phyloP scores from a whole-genome alignment of 2,888 invertebrate genomes.

The Caenorhabditis sp. region DNA sequence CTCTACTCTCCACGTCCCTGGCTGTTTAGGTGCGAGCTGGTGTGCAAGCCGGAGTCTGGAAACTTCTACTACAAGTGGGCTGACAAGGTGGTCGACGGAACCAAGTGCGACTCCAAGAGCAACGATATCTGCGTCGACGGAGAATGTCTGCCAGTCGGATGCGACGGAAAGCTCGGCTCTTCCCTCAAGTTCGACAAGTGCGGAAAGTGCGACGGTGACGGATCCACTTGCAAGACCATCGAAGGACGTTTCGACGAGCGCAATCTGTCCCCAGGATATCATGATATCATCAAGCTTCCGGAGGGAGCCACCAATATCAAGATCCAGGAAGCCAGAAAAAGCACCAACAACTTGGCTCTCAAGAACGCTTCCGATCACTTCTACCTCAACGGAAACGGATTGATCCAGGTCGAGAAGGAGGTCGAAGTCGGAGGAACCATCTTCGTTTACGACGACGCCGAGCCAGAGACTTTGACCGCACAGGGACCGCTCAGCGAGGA shows the following conservation, averaged over 20 bases:
- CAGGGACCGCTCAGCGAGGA: conserved; percentile 91
- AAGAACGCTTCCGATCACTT: conserved; percentile 88
- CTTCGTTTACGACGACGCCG: conserved; percentile 89
- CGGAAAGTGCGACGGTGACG: conserved; percentile 91
- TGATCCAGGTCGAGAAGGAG: conserved; percentile 86
- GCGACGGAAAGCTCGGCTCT: conserved; percentile 94
- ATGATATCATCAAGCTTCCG: conserved; percentile 91
- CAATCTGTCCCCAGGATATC: conserved; percentile 85
- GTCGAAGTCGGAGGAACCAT: conserved; percentile 86
- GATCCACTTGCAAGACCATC: conserved; percentile 87
- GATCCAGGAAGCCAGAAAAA: conserved; percentile 87
- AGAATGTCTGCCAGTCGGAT: conserved; percentile 92
- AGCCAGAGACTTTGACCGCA: conserved; percentile 89
- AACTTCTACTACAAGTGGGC: conserved; percentile 92
- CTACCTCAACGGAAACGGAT: conserved; percentile 94
- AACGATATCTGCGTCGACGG: conserved; percentile 96
- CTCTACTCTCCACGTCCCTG: too few species aligned
- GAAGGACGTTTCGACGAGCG: conserved; percentile 83
- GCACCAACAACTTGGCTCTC: conserved; percentile 92
- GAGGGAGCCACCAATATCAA: conserved; percentile 92
- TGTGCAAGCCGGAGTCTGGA: conserved; percentile 93
- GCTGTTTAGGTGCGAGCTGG: conserved; percentile 90
- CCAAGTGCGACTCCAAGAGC: conserved; percentile 85
- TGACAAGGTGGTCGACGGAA: conserved; percentile 85
- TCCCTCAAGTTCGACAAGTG: conserved; percentile 90